Base-by-base conservation (phyloP, 2,113 vertebrate genomes). In the Gambusia affinis region DNA sequence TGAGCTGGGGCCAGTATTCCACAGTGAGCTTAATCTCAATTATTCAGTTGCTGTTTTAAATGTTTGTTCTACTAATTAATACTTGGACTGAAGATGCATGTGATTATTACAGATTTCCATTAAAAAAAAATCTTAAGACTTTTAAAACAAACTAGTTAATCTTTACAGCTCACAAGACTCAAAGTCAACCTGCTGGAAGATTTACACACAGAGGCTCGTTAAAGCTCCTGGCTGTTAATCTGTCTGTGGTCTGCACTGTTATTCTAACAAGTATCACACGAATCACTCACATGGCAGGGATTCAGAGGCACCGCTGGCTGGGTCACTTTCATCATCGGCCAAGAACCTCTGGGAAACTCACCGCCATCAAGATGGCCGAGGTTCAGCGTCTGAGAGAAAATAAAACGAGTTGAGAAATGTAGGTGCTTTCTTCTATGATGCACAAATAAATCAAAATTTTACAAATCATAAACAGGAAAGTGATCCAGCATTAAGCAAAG, bases 201-300 rank as follows among this genome's bases (percentile, higher is more conserved):
- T 71, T 81, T 82, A 70, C 73, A 73, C 10, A 70, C 62, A 47
- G 74, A 0, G 33, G 68, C 63, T n/a, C n/a, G n/a, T 37, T 81
- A 76, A 88, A 44, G 68, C 84, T 28, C 72, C 51, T 0, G 1
- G 62, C 75, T 57, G 68, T 76, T 91, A 92, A 92, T 89, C 87
- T 81, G 71, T 61, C 67, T 72, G 77, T 64, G 67, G 60, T 35
- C 69, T 35, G 30, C 72, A 80, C 72, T 61, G 72, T 76, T 54
- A 1, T 37, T 67, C 4, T 67, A 64, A 54, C 65, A 69, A 65
- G 44, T 39, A 8, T 70, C 62, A 63, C 62, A 15, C 68, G 37
- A 37, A 5, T 71, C 11, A 90, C 87, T 91, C 87, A 92, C 91
- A 88, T 88, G 84, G 88, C 82, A 73, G 76, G 35, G 73, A 83